Conservation (phyloP, 2,797 vertebrate genomes). For the Mormyrops attenuatus region DNA sequence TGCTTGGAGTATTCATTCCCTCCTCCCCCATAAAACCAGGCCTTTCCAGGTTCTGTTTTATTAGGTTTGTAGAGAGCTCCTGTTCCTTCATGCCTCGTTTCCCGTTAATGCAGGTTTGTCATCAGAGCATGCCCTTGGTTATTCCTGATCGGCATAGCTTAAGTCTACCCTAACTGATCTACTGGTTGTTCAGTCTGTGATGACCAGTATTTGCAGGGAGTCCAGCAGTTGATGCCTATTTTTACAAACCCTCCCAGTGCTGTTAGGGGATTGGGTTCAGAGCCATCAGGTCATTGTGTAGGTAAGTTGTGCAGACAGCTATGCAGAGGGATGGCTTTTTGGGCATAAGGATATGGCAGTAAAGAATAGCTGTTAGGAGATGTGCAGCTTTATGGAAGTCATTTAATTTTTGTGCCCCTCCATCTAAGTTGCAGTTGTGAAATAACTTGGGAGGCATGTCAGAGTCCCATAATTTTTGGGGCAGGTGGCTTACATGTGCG, state of each 20-base stretch:
- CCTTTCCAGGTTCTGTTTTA: slow-evolving; percentile 33
- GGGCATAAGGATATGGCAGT: background rate
- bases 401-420: background rate
- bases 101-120: slow-evolving; percentile 27
- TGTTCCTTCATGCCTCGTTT: slow-evolving; percentile 38
- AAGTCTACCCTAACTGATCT: background rate
- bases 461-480: background rate
- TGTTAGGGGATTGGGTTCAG: background rate
- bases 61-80: slow-evolving; percentile 41
- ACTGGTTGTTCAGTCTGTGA: background rate
- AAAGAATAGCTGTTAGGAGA: background rate
- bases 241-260: background rate
- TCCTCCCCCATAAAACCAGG: slow-evolving; percentile 39
- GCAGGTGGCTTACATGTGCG: background rate
- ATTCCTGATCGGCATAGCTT: background rate
- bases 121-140: slow-evolving; percentile 31
- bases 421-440: background rate
- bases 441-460: background rate
- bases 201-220: background rate
- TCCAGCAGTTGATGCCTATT: background rate
- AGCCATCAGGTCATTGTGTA: background rate
- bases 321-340: background rate
- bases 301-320: background rate
- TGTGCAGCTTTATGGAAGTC: background rate
- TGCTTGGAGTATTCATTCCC: slow-evolving; percentile 41